These are phyloP conservation scores for Synanthedon myopaeformis DNA, from an alignment of 2,888 invertebrate genomes.

Conservation along the genomic window DNA sequence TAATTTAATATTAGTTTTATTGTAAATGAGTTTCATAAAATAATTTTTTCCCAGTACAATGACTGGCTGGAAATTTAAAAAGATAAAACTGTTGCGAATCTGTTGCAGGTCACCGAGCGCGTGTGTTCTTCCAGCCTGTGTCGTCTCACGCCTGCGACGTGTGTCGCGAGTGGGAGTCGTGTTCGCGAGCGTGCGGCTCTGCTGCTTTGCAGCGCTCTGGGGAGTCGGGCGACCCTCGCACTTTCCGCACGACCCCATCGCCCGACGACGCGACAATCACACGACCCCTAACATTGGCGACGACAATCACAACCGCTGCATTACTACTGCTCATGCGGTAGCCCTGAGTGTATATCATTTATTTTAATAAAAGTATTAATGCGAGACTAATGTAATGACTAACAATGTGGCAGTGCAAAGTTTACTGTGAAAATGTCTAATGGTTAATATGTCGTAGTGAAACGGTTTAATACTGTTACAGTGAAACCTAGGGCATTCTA, in stretches of 20 bases:
- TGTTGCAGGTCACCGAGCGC: constrained; percentile 80
- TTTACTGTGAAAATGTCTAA: no score
- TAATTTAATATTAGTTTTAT: no score
- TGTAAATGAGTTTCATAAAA: no score
- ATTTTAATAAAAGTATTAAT: no score
- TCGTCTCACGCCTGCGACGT: constrained; percentile 83
- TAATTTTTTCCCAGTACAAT: neutral
- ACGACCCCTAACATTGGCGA: constrained; percentile 2
- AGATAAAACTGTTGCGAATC: neutral
- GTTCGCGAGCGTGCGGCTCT: constrained; percentile 48
- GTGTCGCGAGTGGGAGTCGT: constrained; percentile 73
- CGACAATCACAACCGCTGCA: constrained; percentile 7
- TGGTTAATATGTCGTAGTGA: no score
- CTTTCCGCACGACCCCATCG: constrained; percentile 6
- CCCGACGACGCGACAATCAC: constrained; percentile 5
- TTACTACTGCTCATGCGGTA: neutral
- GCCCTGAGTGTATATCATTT: neutral
- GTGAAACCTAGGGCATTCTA: no score
- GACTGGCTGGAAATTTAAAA: constrained; percentile 3
- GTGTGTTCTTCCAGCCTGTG: constrained; percentile 83
- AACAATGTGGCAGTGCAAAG: no score
- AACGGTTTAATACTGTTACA: no score
- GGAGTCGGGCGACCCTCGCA: constrained; percentile 1
- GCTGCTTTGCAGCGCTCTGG: constrained; percentile 23
- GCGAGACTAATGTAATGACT: no score